Conservation (phyloP, 1,140 invertebrate species). For the Aphelinus atriplicis region DNA sequence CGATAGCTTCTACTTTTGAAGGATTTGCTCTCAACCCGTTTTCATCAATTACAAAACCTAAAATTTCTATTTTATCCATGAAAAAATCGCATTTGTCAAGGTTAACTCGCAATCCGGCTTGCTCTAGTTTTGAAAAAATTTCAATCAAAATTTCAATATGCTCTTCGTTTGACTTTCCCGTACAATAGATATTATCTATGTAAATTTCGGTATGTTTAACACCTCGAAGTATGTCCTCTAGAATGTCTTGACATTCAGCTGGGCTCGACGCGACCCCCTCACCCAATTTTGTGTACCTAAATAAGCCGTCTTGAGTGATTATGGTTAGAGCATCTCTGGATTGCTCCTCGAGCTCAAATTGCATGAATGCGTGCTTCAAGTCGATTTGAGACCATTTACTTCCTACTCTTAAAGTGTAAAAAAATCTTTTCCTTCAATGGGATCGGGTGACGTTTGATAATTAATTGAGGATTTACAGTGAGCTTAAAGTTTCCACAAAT, state of each 20-base stretch:
- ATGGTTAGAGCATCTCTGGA: conserved; percentile 48
- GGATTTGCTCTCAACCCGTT: neutral
- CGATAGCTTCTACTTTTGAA: neutral
- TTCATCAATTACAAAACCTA: conserved; percentile 40
- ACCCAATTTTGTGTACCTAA: neutral
- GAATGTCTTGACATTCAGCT: neutral
- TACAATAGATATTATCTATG: neutral
- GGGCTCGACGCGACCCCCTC: neutral
- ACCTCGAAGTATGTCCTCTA: neutral
- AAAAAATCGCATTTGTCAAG: conserved; percentile 35
- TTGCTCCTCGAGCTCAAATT: conserved; percentile 51
- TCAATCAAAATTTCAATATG: conserved; percentile 19
- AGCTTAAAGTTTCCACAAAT: conserved; percentile 64
- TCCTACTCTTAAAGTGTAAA: conserved; percentile 46
- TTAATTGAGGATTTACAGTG: conserved; percentile 57
- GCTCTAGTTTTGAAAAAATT: conserved; percentile 19
- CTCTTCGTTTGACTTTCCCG: conserved; percentile 9
- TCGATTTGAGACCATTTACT: conserved; percentile 55
- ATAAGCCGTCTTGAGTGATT: neutral
- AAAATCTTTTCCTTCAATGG: conserved; percentile 52
- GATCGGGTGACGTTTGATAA: conserved; percentile 56
- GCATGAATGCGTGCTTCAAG: conserved; percentile 57
- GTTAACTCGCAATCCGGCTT: conserved; percentile 27
- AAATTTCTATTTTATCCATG: conserved; percentile 41
- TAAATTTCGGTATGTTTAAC: neutral